Evolutionary conservation across 2,888 invertebrate genomes (phyloP).

Genomic region (Apantesis nais): DNA sequence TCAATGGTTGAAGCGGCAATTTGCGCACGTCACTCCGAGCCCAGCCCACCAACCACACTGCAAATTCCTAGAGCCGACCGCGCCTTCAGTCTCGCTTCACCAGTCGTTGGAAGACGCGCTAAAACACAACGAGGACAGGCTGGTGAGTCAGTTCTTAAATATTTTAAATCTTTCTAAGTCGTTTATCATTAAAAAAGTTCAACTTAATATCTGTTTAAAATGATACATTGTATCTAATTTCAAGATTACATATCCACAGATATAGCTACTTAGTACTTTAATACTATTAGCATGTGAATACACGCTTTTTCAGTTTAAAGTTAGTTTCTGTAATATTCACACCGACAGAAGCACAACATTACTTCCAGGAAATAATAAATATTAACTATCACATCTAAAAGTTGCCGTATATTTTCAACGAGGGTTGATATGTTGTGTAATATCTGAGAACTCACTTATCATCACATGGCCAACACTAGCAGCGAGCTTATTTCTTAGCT

Average conservation of each 20-base stretch:
- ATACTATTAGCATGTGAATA: background rate
- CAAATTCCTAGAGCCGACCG: slow-evolving; percentile 79
- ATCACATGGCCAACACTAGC: background rate
- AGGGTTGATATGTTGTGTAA: too few relatives aligned
- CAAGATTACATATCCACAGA: too few relatives aligned
- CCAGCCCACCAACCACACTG: slow-evolving; percentile 65
- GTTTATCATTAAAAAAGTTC: background rate
- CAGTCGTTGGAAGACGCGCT: slow-evolving; percentile 90
- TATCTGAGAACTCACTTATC: too few relatives aligned
- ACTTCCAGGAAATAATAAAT: background rate
- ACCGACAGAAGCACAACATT: background rate
- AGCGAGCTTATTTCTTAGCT: background rate
- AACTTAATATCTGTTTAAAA: too few relatives aligned
- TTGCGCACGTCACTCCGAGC: slow-evolving; percentile 79
- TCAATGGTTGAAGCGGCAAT: slow-evolving; percentile 91
- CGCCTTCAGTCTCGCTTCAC: slow-evolving; percentile 89
- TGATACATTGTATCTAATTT: background rate
- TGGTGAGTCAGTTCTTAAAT: slow-evolving; percentile 79
- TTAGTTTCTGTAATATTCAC: background rate
- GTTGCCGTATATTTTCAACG: too few relatives aligned
- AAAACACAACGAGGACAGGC: slow-evolving; percentile 91
- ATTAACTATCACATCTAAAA: background rate
- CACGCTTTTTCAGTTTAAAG: background rate
- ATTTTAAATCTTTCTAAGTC: background rate
- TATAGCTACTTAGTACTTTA: too few relatives aligned